A percentile compares a stretch with the other conserved stretches of the same genome.
Conservation (phyloP, 2,797 vertebrate species). For the Acropternis orthonyx region DNA sequence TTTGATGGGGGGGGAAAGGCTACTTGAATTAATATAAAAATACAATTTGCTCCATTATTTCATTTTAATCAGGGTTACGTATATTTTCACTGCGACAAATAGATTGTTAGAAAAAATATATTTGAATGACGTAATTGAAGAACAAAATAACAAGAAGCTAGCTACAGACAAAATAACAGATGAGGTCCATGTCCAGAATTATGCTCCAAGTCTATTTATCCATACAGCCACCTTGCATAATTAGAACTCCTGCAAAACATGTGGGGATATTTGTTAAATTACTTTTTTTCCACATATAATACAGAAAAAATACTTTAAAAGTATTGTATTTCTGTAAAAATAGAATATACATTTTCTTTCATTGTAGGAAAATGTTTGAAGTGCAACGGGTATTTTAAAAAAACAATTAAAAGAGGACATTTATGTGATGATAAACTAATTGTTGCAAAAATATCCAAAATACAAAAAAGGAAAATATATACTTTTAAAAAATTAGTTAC, state of each 20-base stretch:
- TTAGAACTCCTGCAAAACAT: background rate
- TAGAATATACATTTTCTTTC: background rate
- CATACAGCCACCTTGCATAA: background rate
- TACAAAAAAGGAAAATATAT: background rate
- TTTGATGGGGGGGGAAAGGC: background rate
- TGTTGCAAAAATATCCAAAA: background rate
- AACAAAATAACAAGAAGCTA: background rate
- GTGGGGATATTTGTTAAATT: rapidly evolving
- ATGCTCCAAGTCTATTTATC: background rate
- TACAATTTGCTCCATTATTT: background rate
- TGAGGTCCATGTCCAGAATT: background rate
- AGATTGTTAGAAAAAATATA: background rate
- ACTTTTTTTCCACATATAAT: background rate
- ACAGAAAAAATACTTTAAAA: background rate
- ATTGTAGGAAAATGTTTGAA: background rate
- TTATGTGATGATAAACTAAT: background rate
- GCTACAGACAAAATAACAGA: background rate
- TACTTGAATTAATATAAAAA: background rate
- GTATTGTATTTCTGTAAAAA: background rate
- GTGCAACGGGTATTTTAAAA: background rate
- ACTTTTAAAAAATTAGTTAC: background rate
- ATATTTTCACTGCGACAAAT: background rate
- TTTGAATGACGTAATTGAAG: background rate
- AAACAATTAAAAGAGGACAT: background rate
- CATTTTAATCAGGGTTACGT: background rate